These are phyloP conservation scores for Drosophila buzzatii DNA, from an alignment of 2,888 invertebrate species.

Conservation along the genomic window DNA sequence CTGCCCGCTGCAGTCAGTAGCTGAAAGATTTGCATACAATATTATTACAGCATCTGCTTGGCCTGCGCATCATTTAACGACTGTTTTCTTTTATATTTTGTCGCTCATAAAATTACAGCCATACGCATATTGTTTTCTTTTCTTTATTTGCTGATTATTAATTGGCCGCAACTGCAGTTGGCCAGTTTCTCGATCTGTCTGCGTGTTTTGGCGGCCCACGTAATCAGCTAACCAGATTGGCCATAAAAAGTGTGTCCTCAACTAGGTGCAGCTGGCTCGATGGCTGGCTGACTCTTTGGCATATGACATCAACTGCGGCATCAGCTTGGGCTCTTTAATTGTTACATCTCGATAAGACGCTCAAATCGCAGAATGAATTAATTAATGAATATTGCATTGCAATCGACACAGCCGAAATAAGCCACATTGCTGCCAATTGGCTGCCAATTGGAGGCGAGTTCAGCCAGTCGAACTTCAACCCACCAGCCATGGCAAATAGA, in stretches of 20 bases:
- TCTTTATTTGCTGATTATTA: conserved; percentile 55
- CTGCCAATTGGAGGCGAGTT: conserved; percentile 38
- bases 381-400: conserved; percentile 59
- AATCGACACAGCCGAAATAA: conserved; percentile 13
- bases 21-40: conserved; percentile 73
- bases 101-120: conserved; percentile 55
- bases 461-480: conserved; percentile 74
- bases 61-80: conserved; percentile 70
- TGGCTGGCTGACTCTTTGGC: conserved; percentile 2
- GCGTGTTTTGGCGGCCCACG: conserved; percentile 43
- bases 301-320: conserved; percentile 31
- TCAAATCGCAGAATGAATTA: conserved; percentile 60
- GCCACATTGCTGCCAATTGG: conserved; percentile 16
- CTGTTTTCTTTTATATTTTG: conserved; percentile 38
- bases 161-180: conserved; percentile 56
- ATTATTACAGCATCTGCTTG: conserved; percentile 73
- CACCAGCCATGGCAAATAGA: conserved; percentile 46
- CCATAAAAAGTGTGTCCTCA: conserved; percentile 75
- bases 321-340: conserved; percentile 35
- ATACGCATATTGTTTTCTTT: conserved; percentile 40
- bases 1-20: conserved; percentile 49
- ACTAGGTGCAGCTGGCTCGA: conserved; percentile 34
- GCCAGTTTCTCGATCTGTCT: conserved; percentile 18
- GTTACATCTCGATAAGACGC: conserved; percentile 29
- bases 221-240: conserved; percentile 56